phyloP scores from a whole-genome alignment of 2,113 vertebrate species.

The Centropristis striata region DNA sequence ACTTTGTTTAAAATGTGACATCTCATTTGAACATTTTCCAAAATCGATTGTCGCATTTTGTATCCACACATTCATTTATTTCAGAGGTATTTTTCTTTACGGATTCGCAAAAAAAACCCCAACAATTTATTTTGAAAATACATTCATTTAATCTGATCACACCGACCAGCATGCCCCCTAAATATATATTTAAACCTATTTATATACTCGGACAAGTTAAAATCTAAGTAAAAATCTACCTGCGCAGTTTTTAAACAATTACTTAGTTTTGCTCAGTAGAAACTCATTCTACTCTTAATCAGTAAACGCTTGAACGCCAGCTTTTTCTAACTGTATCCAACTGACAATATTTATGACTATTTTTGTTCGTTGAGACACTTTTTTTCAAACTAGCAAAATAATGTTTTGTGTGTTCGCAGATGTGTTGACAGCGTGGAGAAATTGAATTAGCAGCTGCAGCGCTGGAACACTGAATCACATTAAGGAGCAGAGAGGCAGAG shows the following conservation, averaged over 20 bases:
- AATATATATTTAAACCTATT: too few species aligned
- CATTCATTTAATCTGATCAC: background rate
- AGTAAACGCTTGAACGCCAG: constrained; percentile 7
- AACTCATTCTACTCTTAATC: background rate
- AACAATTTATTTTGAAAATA: background rate
- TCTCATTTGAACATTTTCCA: too few species aligned
- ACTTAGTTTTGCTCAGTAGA: too few species aligned
- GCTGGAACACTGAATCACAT: constrained; percentile 41
- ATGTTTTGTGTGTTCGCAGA: constrained; percentile 60
- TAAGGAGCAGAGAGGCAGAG: constrained; percentile 38
- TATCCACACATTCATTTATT: background rate
- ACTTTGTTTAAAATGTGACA: background rate
- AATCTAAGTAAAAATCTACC: background rate
- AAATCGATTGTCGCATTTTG: background rate
- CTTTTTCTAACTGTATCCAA: constrained; percentile 21
- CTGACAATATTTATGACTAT: constrained; percentile 27
- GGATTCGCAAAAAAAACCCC: background rate
- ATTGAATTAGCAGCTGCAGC: constrained; percentile 61
- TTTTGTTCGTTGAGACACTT: constrained; percentile 16
- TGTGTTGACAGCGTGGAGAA: constrained; percentile 63
- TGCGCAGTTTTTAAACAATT: too few species aligned
- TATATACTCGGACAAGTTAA: too few species aligned
- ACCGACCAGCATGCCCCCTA: too few species aligned
- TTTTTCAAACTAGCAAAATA: constrained; percentile 12
- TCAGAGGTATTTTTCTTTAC: background rate